Conservation (phyloP, 2,888 invertebrate species). For the Aporophyla nigra region DNA sequence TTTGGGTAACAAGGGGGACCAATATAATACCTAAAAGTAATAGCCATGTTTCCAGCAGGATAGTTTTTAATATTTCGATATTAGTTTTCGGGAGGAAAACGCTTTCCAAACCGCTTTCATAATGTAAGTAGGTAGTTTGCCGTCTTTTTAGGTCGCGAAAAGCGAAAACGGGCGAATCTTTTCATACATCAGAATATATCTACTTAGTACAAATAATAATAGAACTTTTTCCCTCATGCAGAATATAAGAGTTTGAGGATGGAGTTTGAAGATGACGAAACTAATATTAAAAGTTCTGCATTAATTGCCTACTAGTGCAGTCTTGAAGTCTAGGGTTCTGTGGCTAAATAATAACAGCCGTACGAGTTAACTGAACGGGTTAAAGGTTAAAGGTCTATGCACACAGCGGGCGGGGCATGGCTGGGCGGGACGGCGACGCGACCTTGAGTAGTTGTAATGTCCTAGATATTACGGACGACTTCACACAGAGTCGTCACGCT, state of each 20-base stretch:
- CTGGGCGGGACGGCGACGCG: too few species aligned
- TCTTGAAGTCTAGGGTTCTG: too few species aligned
- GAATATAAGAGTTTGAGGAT: not conserved
- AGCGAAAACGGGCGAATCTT: not conserved
- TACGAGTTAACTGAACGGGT: too few species aligned
- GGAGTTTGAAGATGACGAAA: not conserved
- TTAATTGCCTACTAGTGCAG: not conserved
- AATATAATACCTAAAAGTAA: not conserved
- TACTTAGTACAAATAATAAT: not conserved
- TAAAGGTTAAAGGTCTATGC: too few species aligned
- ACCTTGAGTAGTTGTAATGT: too few species aligned
- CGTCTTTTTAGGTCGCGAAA: not conserved
- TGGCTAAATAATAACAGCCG: too few species aligned
- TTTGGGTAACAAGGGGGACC: not conserved
- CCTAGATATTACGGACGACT: too few species aligned
- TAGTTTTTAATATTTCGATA: slow-evolving; percentile 28
- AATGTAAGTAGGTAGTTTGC: slow-evolving; percentile 1
- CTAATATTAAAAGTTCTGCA: slow-evolving; percentile 14
- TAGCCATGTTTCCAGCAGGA: not conserved
- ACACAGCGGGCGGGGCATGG: too few species aligned
- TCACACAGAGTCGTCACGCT: too few species aligned
- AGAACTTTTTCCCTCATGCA: not conserved
- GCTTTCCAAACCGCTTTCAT: not conserved
- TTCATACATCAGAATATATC: not conserved
- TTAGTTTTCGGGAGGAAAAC: not conserved